A percentile compares a stretch with the other conserved stretches of the same genome.
Conservation (phyloP, 1,140 invertebrate species). For the Laupala kohalensis region DNA sequence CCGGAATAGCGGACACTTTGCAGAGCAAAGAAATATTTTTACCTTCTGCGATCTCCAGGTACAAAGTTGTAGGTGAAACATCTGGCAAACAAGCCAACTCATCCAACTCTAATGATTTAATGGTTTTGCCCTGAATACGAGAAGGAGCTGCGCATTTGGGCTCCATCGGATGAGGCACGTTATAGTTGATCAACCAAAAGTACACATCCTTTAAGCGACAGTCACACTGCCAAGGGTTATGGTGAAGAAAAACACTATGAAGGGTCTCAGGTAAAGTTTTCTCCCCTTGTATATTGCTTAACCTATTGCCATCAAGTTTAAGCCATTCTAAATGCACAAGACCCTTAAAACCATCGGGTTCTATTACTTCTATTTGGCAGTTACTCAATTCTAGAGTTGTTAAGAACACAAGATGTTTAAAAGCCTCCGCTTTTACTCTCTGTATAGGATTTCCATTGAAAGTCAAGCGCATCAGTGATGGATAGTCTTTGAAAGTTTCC, state of each 20-base stretch:
- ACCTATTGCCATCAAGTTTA: conserved; percentile 64
- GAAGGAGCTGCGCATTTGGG: conserved; percentile 60
- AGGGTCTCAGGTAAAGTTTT: conserved; percentile 56
- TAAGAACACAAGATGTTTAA: conserved; percentile 56
- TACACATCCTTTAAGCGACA: conserved; percentile 63
- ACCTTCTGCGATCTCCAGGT: conserved; percentile 60
- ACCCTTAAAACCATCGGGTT: conserved; percentile 67
- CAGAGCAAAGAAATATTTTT: conserved; percentile 66
- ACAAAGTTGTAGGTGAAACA: conserved; percentile 52
- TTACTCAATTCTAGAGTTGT: conserved; percentile 68
- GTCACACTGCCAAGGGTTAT: conserved; percentile 81
- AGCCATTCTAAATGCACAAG: conserved; percentile 71
- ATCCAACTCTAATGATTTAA: conserved; percentile 50
- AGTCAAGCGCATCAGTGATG: conserved; percentile 65
- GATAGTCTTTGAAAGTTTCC: conserved; percentile 58
- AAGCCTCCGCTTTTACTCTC: conserved; percentile 55
- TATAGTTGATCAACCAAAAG: conserved; percentile 60
- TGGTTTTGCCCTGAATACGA: conserved; percentile 46
- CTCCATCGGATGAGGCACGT: conserved; percentile 51
- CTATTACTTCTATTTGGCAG: conserved; percentile 61
- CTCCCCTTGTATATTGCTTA: conserved; percentile 52
- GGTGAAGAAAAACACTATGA: conserved; percentile 64
- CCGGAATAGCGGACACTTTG: conserved; percentile 60
- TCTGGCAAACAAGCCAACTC: conserved; percentile 74
- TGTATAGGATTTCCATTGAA: conserved; percentile 69